phyloP scores from a whole-genome alignment of 2,888 invertebrate genomes.

The Lordiphosa fenestrarum region DNA sequence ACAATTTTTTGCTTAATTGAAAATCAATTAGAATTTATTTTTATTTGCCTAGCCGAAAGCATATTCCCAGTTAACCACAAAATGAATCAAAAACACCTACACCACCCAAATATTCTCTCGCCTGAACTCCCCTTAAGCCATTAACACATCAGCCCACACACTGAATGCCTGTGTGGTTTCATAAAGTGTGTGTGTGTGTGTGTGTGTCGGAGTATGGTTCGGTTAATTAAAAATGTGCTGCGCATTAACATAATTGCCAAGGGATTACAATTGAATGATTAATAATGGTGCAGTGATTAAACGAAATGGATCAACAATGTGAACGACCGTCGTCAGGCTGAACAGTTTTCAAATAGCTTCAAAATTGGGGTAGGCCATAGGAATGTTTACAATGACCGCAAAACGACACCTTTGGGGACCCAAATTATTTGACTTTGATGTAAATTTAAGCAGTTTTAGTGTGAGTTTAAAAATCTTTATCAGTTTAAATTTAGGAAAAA shows the following conservation, averaged over 20 bases:
- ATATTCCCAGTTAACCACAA: conserved; percentile 14
- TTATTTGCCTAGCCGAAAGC: neutral
- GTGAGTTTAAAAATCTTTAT: no score
- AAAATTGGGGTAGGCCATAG: conserved; percentile 12
- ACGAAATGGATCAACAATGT: conserved; percentile 32
- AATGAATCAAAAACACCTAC: conserved; percentile 23
- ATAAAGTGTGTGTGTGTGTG: conserved; percentile 12
- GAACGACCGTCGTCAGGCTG: conserved; percentile 43
- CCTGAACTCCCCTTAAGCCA: conserved; percentile 18
- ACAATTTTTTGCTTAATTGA: conserved; percentile 6
- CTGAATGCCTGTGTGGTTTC: conserved; percentile 36
- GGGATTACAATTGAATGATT: conserved; percentile 68
- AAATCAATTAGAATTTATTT: conserved; percentile 6
- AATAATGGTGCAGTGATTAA: conserved; percentile 62
- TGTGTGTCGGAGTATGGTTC: conserved; percentile 28
- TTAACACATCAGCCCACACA: conserved; percentile 42
- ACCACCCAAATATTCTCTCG: neutral
- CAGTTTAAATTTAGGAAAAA: neutral
- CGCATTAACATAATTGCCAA: conserved; percentile 63
- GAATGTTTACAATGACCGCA: no score
- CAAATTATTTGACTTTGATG: no score
- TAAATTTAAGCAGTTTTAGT: no score
- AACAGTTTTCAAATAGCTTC: no score
- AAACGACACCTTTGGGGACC: no score
- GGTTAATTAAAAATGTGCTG: conserved; percentile 65